Conservation (phyloP, 2,797 vertebrate species). For the Synanceia verrucosa region DNA sequence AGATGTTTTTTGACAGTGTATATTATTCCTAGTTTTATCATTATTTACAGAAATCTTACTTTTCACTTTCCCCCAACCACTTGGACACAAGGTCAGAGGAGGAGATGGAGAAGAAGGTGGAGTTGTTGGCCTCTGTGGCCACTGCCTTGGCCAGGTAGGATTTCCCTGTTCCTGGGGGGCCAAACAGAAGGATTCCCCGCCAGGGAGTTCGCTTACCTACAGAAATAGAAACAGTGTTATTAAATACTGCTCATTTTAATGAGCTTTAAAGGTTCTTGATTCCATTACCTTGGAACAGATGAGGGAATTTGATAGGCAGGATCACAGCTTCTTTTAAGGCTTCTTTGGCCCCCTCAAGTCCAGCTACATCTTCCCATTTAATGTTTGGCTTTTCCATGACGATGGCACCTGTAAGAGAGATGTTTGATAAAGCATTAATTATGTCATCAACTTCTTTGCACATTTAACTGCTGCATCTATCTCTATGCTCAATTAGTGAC, state of each 20-base stretch:
- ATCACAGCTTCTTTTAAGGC: constrained; percentile 97
- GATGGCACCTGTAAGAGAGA: constrained; percentile 84
- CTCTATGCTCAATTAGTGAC: background rate
- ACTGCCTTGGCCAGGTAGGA: constrained; percentile 97
- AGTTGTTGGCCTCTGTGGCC: constrained; percentile 96
- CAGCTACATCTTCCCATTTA: constrained; percentile 94
- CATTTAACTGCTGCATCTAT: background rate
- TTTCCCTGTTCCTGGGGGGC: constrained; percentile 96
- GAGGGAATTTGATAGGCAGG: constrained; percentile 96
- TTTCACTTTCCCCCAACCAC: constrained; percentile 97
- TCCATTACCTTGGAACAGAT: constrained; percentile 90
- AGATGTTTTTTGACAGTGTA: background rate
- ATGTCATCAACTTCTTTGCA: too few relatives aligned
- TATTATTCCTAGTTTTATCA: background rate
- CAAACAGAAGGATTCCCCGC: constrained; percentile 94
- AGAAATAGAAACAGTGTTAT: background rate
- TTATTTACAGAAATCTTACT: constrained; percentile 79
- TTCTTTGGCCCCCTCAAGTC: constrained; percentile 95
- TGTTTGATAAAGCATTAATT: background rate
- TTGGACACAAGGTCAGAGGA: constrained; percentile 96
- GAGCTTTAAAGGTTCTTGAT: background rate
- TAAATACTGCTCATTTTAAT: background rate
- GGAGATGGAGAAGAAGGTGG: constrained; percentile 95
- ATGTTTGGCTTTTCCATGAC: constrained; percentile 95
- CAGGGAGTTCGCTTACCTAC: constrained; percentile 97